Evolutionary conservation across 2,888 invertebrate genomes (phyloP).

Genomic region (Neoscelio sp.): DNA sequence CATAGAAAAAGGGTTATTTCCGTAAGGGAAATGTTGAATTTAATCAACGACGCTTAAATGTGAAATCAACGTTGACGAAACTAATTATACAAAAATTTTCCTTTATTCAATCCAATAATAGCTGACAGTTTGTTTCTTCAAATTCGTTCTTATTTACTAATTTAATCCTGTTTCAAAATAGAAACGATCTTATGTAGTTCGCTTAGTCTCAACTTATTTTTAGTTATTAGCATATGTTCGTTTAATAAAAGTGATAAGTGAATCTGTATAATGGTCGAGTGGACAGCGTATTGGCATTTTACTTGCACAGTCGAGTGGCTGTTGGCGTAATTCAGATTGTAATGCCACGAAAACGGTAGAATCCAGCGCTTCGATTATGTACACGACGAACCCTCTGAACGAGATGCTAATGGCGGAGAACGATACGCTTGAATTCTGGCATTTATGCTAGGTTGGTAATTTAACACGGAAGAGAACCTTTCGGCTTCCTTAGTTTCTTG

Average conservation of each 20-base stretch:
- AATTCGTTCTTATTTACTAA: too few species aligned
- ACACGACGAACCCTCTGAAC: slow-evolving; percentile 68
- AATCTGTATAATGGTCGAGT: slow-evolving; percentile 76
- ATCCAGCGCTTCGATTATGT: slow-evolving; percentile 71
- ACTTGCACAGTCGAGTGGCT: slow-evolving; percentile 71
- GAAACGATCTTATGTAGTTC: too few species aligned
- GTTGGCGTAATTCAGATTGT: slow-evolving; percentile 77
- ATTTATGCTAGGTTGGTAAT: slow-evolving; percentile 66
- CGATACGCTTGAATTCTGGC: slow-evolving; percentile 70
- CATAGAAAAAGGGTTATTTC: too few species aligned
- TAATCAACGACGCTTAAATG: too few species aligned
- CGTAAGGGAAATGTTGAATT: too few species aligned
- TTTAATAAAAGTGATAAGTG: slow-evolving; percentile 77
- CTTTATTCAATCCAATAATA: too few species aligned
- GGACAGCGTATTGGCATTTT: slow-evolving; percentile 79
- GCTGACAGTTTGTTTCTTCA: too few species aligned
- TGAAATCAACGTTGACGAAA: too few species aligned
- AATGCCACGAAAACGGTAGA: slow-evolving; percentile 73
- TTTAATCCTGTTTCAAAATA: too few species aligned
- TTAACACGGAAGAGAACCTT: slow-evolving; percentile 62
- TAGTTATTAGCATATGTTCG: slow-evolving; percentile 20
- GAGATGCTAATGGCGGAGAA: slow-evolving; percentile 75
- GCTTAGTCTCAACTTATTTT: slow-evolving; percentile 26
- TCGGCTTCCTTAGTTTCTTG: slow-evolving; percentile 61
- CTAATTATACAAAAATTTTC: too few species aligned